Evolutionary conservation across 2,888 invertebrate genomes (phyloP), one percentile per base, ranked within the genome.

Genomic region (Apotomis capreana): DNA sequence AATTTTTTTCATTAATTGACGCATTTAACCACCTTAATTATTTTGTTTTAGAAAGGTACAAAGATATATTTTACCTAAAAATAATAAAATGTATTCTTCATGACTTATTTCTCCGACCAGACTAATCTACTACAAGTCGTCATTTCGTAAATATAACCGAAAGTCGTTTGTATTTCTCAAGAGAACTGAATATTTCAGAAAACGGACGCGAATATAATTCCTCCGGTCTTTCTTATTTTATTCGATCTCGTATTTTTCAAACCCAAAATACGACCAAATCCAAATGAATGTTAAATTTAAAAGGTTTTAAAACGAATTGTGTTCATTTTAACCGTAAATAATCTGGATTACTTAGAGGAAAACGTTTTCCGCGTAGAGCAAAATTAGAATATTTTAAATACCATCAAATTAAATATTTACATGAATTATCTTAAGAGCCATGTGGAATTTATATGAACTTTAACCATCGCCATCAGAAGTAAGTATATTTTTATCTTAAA

Each of bases 401-500:
- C 9, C 9, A 49, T 9, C 9, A 9, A 10, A 49, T 49, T 6
- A 49, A 49, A 49, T 49, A 49, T 49, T 49, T 10, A 49, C 9
- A 49, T 49, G 49, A 49, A 46, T 10, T 46, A 9, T 10, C 10
- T 46, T 10, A 3, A 46, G 0, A 9, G 5, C 44, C 9, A 9
- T 3, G 49, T 6, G 49, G 49, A 3, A 49, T 49, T 49, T 49
- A 3, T 49, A 49, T 49, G 9, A 49, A 49, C 49, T 49, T 51
- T 13, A 54, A 10, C 49, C 13, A 59, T 70, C 64, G 54, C 52
- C 64, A 70, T 59, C 52, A 58, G 26, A 59, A 52, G 46, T 46
- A 52, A 26, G 49, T 36, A 13, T 51, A 58, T 58, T n/a, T 54
- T 58, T 40, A 3, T 5, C 44, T 46, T 52, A 64, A 49, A 68